Conservation (phyloP, 2,797 vertebrate species). For the Triplophysa yarkandensis region DNA sequence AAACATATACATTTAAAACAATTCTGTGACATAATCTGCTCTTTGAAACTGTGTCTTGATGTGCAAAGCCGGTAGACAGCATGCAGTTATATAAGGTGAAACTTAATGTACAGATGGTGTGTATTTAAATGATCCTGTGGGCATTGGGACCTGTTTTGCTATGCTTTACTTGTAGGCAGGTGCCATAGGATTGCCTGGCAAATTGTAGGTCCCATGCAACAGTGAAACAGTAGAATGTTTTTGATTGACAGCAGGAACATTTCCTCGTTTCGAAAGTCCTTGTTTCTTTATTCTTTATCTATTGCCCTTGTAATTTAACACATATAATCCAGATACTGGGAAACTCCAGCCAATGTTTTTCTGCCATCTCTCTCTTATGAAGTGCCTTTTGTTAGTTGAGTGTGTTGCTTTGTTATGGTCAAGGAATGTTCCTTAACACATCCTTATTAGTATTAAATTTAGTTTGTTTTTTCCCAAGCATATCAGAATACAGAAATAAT, state of each 20-base stretch:
- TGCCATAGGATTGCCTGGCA: conserved; percentile 20
- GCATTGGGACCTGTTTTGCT: conserved; percentile 18
- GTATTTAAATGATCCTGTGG: conserved; percentile 14
- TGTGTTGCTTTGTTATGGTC: conserved; percentile 2
- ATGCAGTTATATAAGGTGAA: not conserved
- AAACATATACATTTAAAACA: not conserved
- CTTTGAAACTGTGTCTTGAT: not conserved
- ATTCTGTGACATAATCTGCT: not conserved
- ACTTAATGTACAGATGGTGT: conserved; percentile 30
- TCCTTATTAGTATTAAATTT: not conserved
- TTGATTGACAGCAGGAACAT: conserved; percentile 23
- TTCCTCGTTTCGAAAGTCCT: not conserved
- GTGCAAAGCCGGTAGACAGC: not conserved
- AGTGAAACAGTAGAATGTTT: conserved; percentile 21
- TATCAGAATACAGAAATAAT: not conserved
- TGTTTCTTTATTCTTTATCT: conserved; percentile 12
- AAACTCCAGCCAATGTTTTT: conserved; percentile 10
- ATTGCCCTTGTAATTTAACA: conserved; percentile 8
- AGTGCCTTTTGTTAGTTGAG: conserved; percentile 1
- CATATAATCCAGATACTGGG: conserved; percentile 35
- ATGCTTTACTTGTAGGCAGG: conserved; percentile 13
- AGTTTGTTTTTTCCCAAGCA: not conserved
- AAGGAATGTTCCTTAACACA: conserved; percentile 4
- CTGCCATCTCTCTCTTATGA: not conserved
- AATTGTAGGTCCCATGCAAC: not conserved